Evolutionary conservation across 2,888 invertebrate genomes (phyloP).

Genomic region (Eristalis tenax): DNA sequence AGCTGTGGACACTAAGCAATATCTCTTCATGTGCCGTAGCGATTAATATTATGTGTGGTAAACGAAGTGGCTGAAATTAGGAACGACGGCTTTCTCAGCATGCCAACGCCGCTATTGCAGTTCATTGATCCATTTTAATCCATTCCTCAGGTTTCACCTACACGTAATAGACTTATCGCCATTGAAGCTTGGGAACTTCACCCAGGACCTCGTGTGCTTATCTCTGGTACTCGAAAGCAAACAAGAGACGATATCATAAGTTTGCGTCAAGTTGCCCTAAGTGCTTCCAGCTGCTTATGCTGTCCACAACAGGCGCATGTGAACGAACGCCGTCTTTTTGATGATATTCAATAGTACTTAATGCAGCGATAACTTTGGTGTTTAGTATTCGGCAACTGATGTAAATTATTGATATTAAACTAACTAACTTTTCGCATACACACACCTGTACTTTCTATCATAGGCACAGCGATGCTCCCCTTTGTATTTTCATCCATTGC

Average conservation of each 20-base stretch:
- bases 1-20: too few relatives aligned
- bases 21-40: too few relatives aligned
- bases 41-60: too few relatives aligned
- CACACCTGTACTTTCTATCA: neutral
- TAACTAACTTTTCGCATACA: neutral
- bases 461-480: neutral
- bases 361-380: neutral
- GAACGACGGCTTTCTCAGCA: too few relatives aligned
- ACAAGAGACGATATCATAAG: neutral
- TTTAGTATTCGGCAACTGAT: neutral
- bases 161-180: neutral
- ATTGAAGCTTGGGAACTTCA: neutral
- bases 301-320: neutral
- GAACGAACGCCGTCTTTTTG: neutral
- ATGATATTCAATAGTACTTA: neutral
- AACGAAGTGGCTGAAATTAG: too few relatives aligned
- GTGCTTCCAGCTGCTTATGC: neutral
- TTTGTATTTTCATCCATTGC: neutral
- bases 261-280: neutral
- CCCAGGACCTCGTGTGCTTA: neutral
- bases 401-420: neutral
- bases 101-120: too few relatives aligned
- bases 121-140: too few relatives aligned
- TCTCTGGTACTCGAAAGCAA: neutral
- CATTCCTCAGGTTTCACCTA: neutral